Evolutionary conservation across 2,797 vertebrate genomes (phyloP).

Genomic region (Martes flavigula): DNA sequence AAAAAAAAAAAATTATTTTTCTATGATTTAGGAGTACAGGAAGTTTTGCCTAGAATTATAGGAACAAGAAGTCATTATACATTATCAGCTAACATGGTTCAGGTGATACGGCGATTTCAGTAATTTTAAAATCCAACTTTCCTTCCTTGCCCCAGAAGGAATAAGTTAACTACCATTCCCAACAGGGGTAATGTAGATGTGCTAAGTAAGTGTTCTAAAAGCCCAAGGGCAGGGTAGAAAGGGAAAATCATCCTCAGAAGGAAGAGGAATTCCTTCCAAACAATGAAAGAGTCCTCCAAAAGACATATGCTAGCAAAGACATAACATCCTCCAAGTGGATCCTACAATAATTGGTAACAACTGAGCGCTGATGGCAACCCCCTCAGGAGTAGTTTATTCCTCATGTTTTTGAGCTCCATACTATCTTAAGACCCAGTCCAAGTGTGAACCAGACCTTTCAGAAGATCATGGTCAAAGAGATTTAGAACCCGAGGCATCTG

Average conservation of each 20-base stretch:
- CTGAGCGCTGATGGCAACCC: background rate
- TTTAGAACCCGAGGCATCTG: background rate
- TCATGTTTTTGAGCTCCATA: background rate
- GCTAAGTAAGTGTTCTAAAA: constrained; percentile 34
- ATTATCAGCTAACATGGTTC: background rate
- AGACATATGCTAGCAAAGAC: background rate
- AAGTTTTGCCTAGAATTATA: background rate
- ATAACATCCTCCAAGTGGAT: background rate
- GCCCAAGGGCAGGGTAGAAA: background rate
- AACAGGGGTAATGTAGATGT: background rate
- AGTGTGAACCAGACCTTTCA: background rate
- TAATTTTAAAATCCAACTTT: constrained; percentile 12
- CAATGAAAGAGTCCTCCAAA: constrained; percentile 8
- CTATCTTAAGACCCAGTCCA: background rate
- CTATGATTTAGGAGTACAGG: background rate
- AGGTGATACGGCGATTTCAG: background rate
- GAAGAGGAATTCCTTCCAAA: constrained; percentile 9
- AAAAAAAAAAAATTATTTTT: background rate
- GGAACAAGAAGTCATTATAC: background rate
- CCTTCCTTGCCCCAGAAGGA: background rate
- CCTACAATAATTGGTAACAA: background rate
- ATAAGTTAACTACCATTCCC: background rate
- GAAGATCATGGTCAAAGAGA: background rate
- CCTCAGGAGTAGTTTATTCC: background rate
- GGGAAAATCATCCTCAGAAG: background rate